These are phyloP conservation scores for Conus ventricosus DNA, from an alignment of 1,140 invertebrate genomes.

Conservation along the genomic window DNA sequence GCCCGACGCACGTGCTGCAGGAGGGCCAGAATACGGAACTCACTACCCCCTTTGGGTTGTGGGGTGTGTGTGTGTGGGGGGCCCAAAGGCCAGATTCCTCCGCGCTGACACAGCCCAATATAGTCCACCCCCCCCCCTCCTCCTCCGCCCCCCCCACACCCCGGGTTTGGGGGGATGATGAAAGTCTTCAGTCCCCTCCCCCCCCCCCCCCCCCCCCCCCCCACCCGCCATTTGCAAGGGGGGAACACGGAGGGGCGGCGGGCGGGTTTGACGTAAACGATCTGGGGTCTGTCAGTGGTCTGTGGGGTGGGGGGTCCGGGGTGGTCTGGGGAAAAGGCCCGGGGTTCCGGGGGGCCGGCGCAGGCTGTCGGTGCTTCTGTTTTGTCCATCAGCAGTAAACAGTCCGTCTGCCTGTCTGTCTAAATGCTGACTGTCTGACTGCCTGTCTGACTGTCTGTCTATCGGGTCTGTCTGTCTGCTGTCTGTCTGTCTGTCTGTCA, in stretches of 20 bases:
- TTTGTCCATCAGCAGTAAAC: too few species aligned
- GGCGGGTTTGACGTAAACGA: neutral
- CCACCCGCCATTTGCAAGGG: too few species aligned
- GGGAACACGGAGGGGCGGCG: neutral
- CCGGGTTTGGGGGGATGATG: neutral
- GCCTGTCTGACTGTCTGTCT: neutral
- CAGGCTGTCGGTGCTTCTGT: too few species aligned
- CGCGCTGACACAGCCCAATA: neutral
- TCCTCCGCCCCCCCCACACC: neutral
- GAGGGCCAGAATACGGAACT: conserved; percentile 4
- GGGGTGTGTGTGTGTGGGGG: neutral
- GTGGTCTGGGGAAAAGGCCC: too few species aligned
- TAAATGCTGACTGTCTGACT: neutral
- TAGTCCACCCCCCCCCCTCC: neutral
- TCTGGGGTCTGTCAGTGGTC: too few species aligned
- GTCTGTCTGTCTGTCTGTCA: neutral
- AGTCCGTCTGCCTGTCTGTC: too few species aligned
- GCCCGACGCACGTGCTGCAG: conserved; percentile 20
- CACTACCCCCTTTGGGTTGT: neutral
- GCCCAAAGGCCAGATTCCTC: neutral
- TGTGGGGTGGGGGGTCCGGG: too few species aligned
- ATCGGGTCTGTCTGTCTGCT: neutral
- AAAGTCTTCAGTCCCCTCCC: neutral
- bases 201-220: too few species aligned
- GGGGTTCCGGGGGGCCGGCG: too few species aligned